Evolutionary conservation across 2,797 vertebrate species (phyloP).

Genomic region (Discoglossus pictus): DNA sequence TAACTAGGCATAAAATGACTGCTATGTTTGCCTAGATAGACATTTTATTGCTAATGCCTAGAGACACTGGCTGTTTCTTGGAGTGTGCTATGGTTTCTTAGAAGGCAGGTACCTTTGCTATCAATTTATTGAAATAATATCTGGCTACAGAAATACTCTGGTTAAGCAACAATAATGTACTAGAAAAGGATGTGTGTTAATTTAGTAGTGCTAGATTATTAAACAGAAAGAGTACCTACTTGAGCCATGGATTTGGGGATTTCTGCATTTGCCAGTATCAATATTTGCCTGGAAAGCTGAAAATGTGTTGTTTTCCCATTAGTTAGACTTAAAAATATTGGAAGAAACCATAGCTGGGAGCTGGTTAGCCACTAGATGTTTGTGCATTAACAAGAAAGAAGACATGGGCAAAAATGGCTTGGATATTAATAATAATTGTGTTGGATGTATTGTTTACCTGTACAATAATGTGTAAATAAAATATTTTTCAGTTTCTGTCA

Average conservation of each 20-base stretch:
- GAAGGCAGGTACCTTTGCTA: neutral
- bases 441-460: no score
- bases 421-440: no score
- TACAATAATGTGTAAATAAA: no score
- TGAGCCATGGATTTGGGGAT: constrained; percentile 48
- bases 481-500: no score
- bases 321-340: constrained; percentile 44
- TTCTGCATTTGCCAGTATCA: constrained; percentile 67
- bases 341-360: constrained; percentile 63
- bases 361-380: constrained; percentile 62
- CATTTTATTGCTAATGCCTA: constrained; percentile 1
- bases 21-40: neutral
- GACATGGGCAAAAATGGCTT: no score
- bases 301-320: constrained; percentile 69
- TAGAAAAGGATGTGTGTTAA: neutral
- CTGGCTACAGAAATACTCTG: neutral
- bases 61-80: constrained; percentile 15
- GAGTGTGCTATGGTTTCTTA: neutral
- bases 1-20: constrained; percentile 18
- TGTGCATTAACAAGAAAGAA: no score
- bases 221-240: constrained; percentile 66
- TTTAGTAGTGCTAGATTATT: constrained; percentile 41
- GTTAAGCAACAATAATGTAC: neutral
- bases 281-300: constrained; percentile 71
- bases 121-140: neutral